These are phyloP conservation scores for Calidris pugnax DNA, from an alignment of 2,113 vertebrate species.

Conservation along the genomic window DNA sequence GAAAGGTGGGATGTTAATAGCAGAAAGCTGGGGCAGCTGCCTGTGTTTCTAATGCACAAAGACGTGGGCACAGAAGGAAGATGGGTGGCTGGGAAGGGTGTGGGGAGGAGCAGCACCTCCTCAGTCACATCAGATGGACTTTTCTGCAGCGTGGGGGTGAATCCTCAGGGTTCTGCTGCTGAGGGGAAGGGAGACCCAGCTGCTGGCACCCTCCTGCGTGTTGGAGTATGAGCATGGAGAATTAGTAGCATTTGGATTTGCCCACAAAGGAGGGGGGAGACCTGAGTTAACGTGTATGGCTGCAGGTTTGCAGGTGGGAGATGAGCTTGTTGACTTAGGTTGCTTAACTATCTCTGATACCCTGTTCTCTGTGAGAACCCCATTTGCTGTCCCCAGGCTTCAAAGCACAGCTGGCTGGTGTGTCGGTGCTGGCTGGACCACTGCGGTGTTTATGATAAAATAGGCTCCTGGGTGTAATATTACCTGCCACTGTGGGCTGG, in stretches of 20 bases:
- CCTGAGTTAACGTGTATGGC: not conserved
- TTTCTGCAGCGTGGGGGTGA: not conserved
- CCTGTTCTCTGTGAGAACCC: slow-evolving; percentile 61
- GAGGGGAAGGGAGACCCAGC: not conserved
- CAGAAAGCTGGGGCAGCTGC: not conserved
- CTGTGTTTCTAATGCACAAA: accelerated
- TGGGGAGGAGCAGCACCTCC: not conserved
- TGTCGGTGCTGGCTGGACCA: not conserved
- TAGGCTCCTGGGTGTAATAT: not conserved
- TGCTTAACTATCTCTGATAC: not conserved
- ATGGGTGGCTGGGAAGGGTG: not conserved
- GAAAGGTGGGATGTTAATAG: not conserved
- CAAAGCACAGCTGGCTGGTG: not conserved
- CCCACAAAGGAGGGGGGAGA: not conserved
- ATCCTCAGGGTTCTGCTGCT: not conserved
- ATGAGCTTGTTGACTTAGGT: not conserved
- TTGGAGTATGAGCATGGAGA: not conserved
- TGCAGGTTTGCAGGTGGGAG: not conserved
- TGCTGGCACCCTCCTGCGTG: not conserved
- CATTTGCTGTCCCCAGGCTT: not conserved
- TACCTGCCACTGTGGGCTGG: not conserved
- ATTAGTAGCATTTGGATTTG: not conserved
- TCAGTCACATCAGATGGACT: not conserved
- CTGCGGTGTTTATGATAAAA: not conserved
- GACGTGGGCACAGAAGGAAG: not conserved